A percentile compares a stretch with the other conserved stretches of the same genome.
Conservation (phyloP, 2,888 invertebrate species). For the Harpalus rufipes region DNA sequence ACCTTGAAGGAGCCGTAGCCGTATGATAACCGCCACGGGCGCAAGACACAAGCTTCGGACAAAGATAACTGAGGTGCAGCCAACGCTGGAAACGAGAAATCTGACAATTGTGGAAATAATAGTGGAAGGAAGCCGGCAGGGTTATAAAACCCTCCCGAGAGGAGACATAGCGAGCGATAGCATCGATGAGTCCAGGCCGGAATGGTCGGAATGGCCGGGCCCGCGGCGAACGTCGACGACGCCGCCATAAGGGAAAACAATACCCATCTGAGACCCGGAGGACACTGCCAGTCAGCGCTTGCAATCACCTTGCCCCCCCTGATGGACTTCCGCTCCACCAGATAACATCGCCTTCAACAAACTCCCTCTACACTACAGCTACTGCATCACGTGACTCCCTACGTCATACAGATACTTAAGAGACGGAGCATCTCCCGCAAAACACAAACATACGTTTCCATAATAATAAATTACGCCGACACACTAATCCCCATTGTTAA, state of each 20-base stretch:
- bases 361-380: neutral
- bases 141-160: constrained; percentile 74
- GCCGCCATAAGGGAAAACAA: constrained; percentile 76
- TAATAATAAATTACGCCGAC: constrained; percentile 71
- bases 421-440: constrained; percentile 16
- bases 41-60: constrained; percentile 60
- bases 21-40: constrained; percentile 74
- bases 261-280: constrained; percentile 71
- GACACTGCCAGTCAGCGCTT: constrained; percentile 68
- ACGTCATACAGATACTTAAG: constrained; percentile 46
- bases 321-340: constrained; percentile 75
- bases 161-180: constrained; percentile 73
- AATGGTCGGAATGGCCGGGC: constrained; percentile 72
- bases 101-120: constrained; percentile 75
- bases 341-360: constrained; percentile 50
- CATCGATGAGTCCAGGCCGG: constrained; percentile 74
- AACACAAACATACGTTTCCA: constrained; percentile 71
- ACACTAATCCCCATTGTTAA: constrained; percentile 72
- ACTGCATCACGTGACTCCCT: constrained; percentile 32
- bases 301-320: constrained; percentile 76
- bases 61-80: constrained; percentile 72
- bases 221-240: constrained; percentile 71
- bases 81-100: constrained; percentile 59
- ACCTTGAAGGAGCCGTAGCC: constrained; percentile 76
- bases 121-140: constrained; percentile 73